Base-by-base conservation (phyloP, 2,888 invertebrate species). In the Cephus rjabovi region DNA sequence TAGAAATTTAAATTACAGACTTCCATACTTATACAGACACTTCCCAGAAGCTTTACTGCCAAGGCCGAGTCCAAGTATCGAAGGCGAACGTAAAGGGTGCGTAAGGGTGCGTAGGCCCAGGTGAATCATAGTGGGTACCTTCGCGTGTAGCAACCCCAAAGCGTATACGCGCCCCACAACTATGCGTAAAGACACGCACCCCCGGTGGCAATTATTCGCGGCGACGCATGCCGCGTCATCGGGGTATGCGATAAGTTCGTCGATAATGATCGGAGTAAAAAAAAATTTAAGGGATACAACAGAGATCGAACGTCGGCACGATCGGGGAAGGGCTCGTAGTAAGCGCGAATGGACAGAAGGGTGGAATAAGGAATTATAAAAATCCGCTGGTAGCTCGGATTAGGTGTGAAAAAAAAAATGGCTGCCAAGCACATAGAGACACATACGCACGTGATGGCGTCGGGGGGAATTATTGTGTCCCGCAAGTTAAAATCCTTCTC, bases 141-240 rank as follows among this genome's bases (percentile, higher is more conserved):
- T 79, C 79, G 80, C 83, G 84, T 82, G 85, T 33, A 80, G 80
- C 83, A 83, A 83, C 86, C 82, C 80, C 77, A 73, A 75, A 78
- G 76, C 68, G 80, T 79, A 78, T 77, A 31, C 71, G 71, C 71
- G 71, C 71, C 71, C 31, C 71, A 33, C 15, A 71, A 71, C 71
- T 71, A 79, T 86, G 86, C 87, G 86, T 84, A 84, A 86, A 86
- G 84, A 86, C 86, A 85, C 87, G 84, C 85, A 85, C 86, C 84
- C 83, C 80, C 77, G 76, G 73, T 31, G 71, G 82, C 82, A 86
- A 84, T 88, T 87, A 87, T 83, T 83, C 12, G 79, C 79, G 82
- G 78, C 86, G 81, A 85, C 83, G 84, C 83, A 84, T 84, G 83
- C 83, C 85, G 84, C 81, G 82, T 84, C 82, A 81, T 83, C 76